phyloP scores from a whole-genome alignment of 2,888 invertebrate genomes.

The Cybosia mesomella region DNA sequence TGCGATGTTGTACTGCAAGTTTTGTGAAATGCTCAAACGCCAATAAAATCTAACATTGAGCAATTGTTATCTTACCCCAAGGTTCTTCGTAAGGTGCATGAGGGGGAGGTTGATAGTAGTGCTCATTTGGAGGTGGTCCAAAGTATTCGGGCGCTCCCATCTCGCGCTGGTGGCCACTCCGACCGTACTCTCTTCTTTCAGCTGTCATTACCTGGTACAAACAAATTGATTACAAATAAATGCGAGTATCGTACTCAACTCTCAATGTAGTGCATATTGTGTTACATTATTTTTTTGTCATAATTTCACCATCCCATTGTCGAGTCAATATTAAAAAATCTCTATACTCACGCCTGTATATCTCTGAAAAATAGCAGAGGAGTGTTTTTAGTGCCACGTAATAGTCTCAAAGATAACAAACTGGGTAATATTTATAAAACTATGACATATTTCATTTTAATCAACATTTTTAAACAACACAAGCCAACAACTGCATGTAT shows the following conservation, averaged over 20 bases:
- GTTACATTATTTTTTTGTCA: too few species aligned
- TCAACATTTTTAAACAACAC: too few species aligned
- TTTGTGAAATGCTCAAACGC: background rate
- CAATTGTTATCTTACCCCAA: conserved; percentile 58
- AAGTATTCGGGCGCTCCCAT: conserved; percentile 78
- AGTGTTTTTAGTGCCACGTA: background rate
- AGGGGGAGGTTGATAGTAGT: conserved; percentile 67
- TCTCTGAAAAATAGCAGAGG: conserved; percentile 2
- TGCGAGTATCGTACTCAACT: background rate
- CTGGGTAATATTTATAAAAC: too few species aligned
- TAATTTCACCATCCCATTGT: too few species aligned
- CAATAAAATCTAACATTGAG: too few species aligned
- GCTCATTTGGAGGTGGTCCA: conserved; percentile 81
- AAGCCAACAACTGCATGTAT: too few species aligned
- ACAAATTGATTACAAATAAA: background rate
- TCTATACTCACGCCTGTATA: background rate
- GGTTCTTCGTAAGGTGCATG: conserved; percentile 73
- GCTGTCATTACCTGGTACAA: conserved; percentile 93
- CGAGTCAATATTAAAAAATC: background rate
- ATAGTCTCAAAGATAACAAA: too few species aligned
- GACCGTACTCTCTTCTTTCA: conserved; percentile 94
- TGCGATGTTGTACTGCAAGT: background rate
- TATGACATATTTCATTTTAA: too few species aligned
- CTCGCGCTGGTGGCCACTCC: conserved; percentile 65
- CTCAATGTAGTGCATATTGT: background rate